Conservation (phyloP, 2,113 vertebrate species). For the Silurus glanis region DNA sequence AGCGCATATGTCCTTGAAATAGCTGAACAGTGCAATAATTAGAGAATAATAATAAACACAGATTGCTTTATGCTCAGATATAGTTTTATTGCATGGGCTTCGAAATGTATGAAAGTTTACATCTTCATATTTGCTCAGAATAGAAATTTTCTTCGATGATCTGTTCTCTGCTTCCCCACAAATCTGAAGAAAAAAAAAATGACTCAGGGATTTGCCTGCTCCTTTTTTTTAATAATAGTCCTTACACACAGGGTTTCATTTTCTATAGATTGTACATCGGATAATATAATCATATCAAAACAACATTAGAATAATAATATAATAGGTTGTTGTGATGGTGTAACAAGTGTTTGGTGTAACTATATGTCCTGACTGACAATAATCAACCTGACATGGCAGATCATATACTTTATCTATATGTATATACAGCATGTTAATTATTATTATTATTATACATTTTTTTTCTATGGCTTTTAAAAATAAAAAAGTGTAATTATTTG, state of each 20-base stretch:
- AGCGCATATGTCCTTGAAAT: not conserved
- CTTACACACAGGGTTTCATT: not conserved
- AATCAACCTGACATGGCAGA: conserved; percentile 4
- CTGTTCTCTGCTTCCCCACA: not conserved
- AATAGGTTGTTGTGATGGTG: too few relatives aligned
- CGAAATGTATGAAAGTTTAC: conserved; percentile 23
- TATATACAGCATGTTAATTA: not conserved
- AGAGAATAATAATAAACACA: not conserved
- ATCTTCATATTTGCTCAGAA: not conserved
- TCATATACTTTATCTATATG: not conserved
- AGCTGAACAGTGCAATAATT: not conserved
- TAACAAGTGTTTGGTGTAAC: not conserved
- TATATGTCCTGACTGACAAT: not conserved
- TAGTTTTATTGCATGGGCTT: conserved; percentile 23
- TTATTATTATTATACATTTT: not conserved
- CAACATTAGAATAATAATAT: not conserved
- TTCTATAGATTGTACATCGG: not conserved
- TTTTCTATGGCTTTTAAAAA: not conserved
- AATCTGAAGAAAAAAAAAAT: not conserved
- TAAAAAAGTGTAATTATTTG: not conserved
- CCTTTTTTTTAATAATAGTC: not conserved
- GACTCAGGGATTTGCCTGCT: not conserved
- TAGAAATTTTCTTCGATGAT: not conserved
- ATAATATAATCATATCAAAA: not conserved
- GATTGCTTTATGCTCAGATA: not conserved